Conservation (phyloP, 2,113 vertebrate genomes). For the Casuarius casuarius region DNA sequence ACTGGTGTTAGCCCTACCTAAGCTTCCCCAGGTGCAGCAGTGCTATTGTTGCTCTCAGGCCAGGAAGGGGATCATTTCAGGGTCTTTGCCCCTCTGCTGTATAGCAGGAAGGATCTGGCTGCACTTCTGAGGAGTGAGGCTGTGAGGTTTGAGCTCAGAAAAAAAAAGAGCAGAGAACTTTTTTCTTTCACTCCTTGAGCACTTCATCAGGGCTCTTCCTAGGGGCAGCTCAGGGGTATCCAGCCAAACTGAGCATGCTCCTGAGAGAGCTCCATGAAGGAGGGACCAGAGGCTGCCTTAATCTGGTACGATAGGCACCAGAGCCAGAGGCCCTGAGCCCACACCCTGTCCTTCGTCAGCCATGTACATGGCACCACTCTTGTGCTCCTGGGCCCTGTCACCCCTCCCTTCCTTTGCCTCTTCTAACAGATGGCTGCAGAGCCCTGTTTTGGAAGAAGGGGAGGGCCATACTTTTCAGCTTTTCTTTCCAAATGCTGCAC, state of each 20-base stretch:
- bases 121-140: neutral
- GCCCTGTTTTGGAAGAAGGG: neutral
- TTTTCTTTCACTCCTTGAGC: neutral
- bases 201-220: neutral
- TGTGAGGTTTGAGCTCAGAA: neutral
- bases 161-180: neutral
- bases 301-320: neutral
- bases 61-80: fast-evolving
- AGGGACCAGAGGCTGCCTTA: neutral
- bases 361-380: neutral
- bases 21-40: fast-evolving
- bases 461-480: neutral
- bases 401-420: neutral
- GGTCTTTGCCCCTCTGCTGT: fast-evolving
- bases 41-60: neutral
- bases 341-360: neutral
- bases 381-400: neutral
- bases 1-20: neutral
- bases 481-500: neutral
- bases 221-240: neutral
- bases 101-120: neutral
- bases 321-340: neutral
- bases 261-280: fast-evolving
- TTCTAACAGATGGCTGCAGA: no score
- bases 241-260: neutral